Base-by-base conservation (phyloP, 1,140 invertebrate species). In the Tetraneura akinire region DNA sequence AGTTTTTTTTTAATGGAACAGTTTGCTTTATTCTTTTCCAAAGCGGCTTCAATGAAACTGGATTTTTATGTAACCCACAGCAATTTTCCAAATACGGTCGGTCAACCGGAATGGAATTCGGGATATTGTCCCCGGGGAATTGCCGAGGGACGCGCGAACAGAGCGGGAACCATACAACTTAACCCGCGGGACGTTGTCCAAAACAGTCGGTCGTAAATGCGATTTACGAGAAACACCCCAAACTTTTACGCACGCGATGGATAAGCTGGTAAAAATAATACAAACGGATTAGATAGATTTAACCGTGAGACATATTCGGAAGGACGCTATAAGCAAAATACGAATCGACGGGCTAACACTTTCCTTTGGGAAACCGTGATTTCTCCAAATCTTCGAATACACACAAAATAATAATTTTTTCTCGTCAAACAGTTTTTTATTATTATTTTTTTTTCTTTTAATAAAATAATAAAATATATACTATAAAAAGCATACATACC, bases 191-290 rank as follows among this genome's bases (percentile, higher is more conserved):
- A 62, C 55, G 55, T 78, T 62, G 53, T 62, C 74, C 55, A 62
- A 78, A 78, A 78, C 74, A 62, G 62, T 47, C 32, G 74, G 74
- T 78, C 74, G 74, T 78, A 78, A 78, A 78, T 62, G 74, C 74
- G 53, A 78, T 78, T 78, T 78, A 78, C 74, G 74, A 55, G 74
- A 60, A 78, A 62, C 45, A 62, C 13, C 74, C 55, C 51, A 78
- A 78, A 78, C 32, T 78, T 78, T 62, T 57, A 57, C 8, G 8
- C 53, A 8, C 53, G 37, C 73, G 49, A 57, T 47, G 66, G 66
- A 68, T 68, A 68, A 68, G 37, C 70, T 37, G 14, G 71, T 55
- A 57, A 76, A 76, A 76, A 76, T 55, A 76, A 76, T 76, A 57
- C 26, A 4, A 71, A 71, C 16, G 68, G 23, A 71, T 71, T 51